Conservation (phyloP, 2,797 vertebrate genomes). For the Pachyuromys duprasi region DNA sequence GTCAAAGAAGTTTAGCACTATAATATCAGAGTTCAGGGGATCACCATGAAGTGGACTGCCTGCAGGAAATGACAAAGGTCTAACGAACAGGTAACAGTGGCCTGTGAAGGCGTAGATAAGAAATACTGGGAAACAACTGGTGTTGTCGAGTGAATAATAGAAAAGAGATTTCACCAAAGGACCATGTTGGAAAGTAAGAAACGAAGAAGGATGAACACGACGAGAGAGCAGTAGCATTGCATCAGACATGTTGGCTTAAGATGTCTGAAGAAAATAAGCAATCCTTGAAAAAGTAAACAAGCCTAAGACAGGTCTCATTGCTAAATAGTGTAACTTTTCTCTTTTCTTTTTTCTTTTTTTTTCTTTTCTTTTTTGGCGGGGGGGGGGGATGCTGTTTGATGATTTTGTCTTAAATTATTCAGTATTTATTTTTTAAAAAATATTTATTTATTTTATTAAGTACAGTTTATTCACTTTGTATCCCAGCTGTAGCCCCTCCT, state of each 20-base stretch:
- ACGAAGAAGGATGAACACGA: not conserved
- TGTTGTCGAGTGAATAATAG: not conserved
- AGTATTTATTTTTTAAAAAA: no score
- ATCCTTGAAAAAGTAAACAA: not conserved
- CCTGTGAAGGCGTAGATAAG: rapidly evolving
- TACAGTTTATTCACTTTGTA: no score
- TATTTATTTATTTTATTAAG: no score
- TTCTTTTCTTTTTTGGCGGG: not conserved
- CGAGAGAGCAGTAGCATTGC: not conserved
- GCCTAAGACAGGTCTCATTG: not conserved
- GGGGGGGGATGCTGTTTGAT: not conserved
- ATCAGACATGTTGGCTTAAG: not conserved
- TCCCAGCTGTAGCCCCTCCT: no score
- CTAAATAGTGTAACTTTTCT: not conserved
- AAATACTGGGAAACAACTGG: not conserved
- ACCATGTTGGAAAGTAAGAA: not conserved
- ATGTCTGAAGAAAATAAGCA: not conserved
- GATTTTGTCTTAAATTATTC: not conserved
- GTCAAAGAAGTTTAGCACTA: not conserved
- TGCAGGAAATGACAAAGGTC: not conserved
- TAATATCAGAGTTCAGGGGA: not conserved
- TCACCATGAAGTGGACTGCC: not conserved
- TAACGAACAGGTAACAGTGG: not conserved
- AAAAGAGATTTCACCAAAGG: not conserved
- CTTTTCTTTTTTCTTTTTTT: not conserved